Evolutionary conservation across 2,113 vertebrate genomes (phyloP).

Genomic region (Lophius piscatorius): DNA sequence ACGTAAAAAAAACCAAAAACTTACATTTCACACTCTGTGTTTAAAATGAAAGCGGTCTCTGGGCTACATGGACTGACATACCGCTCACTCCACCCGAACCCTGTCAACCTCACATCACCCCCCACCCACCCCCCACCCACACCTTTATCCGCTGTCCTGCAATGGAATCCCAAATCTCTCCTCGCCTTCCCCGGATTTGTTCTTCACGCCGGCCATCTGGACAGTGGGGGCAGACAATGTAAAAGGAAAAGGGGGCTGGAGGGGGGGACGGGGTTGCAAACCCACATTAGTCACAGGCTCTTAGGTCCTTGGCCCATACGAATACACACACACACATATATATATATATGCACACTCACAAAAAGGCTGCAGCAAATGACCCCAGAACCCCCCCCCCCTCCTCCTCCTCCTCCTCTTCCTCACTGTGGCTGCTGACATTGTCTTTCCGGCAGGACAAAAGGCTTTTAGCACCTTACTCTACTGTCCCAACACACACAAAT

Average conservation of each 20-base stretch:
- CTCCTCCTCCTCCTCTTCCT: background rate
- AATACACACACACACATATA: conserved; percentile 28
- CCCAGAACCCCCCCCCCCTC: conserved; percentile 51
- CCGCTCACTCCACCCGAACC: conserved; percentile 28
- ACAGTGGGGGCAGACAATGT: conserved; percentile 71
- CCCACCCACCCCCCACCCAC: conserved; percentile 27
- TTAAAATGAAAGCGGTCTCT: too few relatives aligned
- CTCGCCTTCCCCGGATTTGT: conserved; percentile 61
- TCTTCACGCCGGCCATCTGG: conserved; percentile 75
- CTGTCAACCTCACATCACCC: conserved; percentile 18
- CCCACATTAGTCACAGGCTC: conserved; percentile 89
- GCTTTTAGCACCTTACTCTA: conserved; percentile 74
- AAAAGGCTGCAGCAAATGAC: conserved; percentile 70
- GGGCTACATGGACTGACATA: too few relatives aligned
- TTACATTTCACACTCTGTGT: too few relatives aligned
- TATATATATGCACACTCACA: conserved; percentile 33
- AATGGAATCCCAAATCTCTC: conserved; percentile 70
- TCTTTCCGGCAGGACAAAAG: conserved; percentile 82
- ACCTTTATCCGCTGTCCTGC: conserved; percentile 55
- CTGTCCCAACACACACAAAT: conserved; percentile 59
- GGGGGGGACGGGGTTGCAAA: conserved; percentile 48
- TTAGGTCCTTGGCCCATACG: conserved; percentile 70
- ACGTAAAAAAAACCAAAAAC: too few relatives aligned
- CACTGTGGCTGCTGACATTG: conserved; percentile 69
- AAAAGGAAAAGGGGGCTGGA: conserved; percentile 51